A percentile compares a stretch with the other conserved stretches of the same genome.
Evolutionary conservation across 2,888 invertebrate species (phyloP).

Genomic region (Scaptomyza flava): DNA sequence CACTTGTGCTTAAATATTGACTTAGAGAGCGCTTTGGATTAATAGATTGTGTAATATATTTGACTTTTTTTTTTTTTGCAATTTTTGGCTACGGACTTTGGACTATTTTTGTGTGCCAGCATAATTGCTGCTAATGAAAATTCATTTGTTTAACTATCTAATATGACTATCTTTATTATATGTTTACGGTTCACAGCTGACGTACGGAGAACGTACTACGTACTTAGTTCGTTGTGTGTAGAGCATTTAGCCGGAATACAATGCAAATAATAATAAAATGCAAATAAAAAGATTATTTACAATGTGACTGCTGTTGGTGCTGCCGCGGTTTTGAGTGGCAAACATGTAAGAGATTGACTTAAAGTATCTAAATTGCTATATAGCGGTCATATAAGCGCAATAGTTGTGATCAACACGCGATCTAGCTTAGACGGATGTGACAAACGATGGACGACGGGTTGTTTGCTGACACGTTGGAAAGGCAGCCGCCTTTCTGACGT

Average conservation of each 20-base stretch:
- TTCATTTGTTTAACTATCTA: background rate
- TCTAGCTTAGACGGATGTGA: background rate
- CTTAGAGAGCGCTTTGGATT: no score
- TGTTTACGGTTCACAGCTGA: constrained; percentile 14
- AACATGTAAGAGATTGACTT: constrained; percentile 29
- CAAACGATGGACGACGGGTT: background rate
- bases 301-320: constrained; percentile 7
- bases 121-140: background rate
- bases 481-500: constrained; percentile 16
- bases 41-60: no score
- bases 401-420: constrained; percentile 25
- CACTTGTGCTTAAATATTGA: background rate
- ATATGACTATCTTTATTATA: constrained; percentile 10
- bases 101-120: background rate
- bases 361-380: constrained; percentile 33
- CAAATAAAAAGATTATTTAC: constrained; percentile 32
- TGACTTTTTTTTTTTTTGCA: no score
- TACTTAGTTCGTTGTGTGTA: background rate
- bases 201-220: constrained; percentile 15
- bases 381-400: constrained; percentile 18
- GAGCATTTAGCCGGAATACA: constrained; percentile 21
- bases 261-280: constrained; percentile 18
- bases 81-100: background rate
- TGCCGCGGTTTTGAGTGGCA: constrained; percentile 24
- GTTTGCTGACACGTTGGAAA: background rate